Evolutionary conservation across 1,140 invertebrate species (phyloP), one percentile per base, ranked within the genome.

Genomic region (Lineus longissimus): DNA sequence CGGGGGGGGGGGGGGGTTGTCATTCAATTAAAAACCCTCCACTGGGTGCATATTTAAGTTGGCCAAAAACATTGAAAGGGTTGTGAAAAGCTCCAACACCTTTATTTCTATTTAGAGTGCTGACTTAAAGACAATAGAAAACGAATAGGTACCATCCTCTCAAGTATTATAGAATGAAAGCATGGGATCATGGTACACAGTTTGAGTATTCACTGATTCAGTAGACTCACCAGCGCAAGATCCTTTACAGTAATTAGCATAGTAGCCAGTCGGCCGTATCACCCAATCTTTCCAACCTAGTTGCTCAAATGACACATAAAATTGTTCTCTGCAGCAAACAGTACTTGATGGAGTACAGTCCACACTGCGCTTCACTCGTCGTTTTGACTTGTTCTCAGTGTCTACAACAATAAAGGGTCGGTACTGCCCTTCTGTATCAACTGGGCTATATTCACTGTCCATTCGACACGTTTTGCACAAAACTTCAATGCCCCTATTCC

Each of bases 241-340:
- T 54, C 93, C 93, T 71, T 89, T 87, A 81, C 94, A 96, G 82
- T 94, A 95, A 81, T 95, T 95, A n/a, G 93, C 93, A 80, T 91
- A 91, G 82, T 95, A 94, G 0, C 88, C 89, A 19, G 81, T 82
- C 6, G 93, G 93, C 45, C 90, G 91, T 67, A 95, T 93, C 73
- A 96, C 93, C 91, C 92, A 95, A 81, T 94, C 91, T 78, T 93
- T 91, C 94, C 93, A 95, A 61, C 92, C 92, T 9, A 95, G 85
- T 58, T 90, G 88, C 66, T 89, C 88, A 82, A 97, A 97, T 77
- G 88, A 92, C 51, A 97, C 91, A 82, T 92, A 94, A 81, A 95
- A 91, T 36, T 88, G 86, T 76, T 94, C 88, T 73, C 93, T 93
- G 81, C 93, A 94, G 80, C 94, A 96, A 76, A 66, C 71, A 40